phyloP scores from a whole-genome alignment of 2,797 vertebrate genomes.

The Gadopsis bispinosus region DNA sequence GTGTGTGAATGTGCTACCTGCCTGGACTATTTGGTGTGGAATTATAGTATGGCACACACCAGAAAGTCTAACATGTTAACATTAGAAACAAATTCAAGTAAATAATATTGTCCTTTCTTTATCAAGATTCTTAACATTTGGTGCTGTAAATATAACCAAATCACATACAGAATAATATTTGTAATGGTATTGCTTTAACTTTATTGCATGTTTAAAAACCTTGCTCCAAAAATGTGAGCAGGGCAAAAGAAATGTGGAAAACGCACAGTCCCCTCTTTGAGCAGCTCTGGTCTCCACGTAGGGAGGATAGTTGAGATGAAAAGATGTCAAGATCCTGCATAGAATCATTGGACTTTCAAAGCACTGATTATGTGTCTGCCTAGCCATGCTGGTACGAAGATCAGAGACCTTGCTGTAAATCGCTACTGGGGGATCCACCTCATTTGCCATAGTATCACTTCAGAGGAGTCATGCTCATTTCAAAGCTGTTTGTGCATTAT shows the following conservation, averaged over 20 bases:
- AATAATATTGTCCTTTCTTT: neutral
- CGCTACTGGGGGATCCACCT: conserved; percentile 59
- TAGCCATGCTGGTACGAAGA: conserved; percentile 74
- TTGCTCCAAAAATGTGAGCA: conserved; percentile 10
- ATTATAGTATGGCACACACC: neutral
- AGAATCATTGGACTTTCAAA: conserved; percentile 74
- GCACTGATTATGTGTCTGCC: conserved; percentile 72
- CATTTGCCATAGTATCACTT: conserved; percentile 74
- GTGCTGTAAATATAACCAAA: conserved; percentile 4
- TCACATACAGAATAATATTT: neutral
- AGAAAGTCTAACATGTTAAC: neutral
- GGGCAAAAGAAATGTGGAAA: conserved; percentile 2
- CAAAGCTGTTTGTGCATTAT: conserved; percentile 60
- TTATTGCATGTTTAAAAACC: conserved; percentile 1
- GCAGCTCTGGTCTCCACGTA: conserved; percentile 26
- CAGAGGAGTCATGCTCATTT: conserved; percentile 66
- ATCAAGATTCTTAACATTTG: neutral
- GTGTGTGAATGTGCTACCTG: conserved; percentile 8
- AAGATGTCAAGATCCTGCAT: conserved; percentile 69
- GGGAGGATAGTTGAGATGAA: conserved; percentile 71
- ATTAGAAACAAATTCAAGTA: neutral
- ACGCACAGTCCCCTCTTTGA: conserved; percentile 15
- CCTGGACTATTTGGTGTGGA: conserved; percentile 14
- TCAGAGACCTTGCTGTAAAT: conserved; percentile 72
- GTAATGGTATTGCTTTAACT: neutral